Evolutionary conservation across 2,888 invertebrate genomes (phyloP), one percentile per base, ranked within the genome.

Genomic region (Acheta domesticus): DNA sequence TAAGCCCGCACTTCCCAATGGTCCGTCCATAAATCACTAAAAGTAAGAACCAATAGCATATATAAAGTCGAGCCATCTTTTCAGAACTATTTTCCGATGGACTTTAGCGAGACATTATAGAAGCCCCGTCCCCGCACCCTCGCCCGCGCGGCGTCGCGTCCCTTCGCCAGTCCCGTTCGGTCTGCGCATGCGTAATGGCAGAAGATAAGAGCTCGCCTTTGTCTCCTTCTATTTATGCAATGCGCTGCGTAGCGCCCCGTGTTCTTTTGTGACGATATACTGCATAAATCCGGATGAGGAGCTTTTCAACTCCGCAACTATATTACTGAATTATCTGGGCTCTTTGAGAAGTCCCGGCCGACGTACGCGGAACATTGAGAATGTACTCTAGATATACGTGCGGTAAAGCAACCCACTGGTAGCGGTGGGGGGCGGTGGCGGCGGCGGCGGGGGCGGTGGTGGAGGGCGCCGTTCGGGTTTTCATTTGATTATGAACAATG

Each of bases 401-500:
- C 73, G 62, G 75, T 77, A 74, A 74, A 76, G 74, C 79, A 77
- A 79, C 77, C 77, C 76, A 50, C 73, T 78, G 77, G 79, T 79
- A 74, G 78, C 81, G 79, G 77, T 77, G 79, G 62, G n/a, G n/a
- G 14, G 62, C 62, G 12, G 16, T 11, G 62, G 62, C 62, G 62
- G 49, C 76, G 49, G 50, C 1, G 79, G 49, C n/a, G n/a, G n/a
- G n/a, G n/a, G n/a, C n/a, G n/a, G n/a, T n/a, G n/a, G n/a, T n/a
- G n/a, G n/a, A n/a, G 20, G 36, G 62, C 19, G 62, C 16, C 62
- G 62, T 62, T 62, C 62, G 62, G 82, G 79, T 81, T 82, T 82
- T 82, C 82, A 82, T 82, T 82, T 82, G 82, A 82, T 82, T 82
- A 82, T 81, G 82, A 82, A 82, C 82, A 82, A 82, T 82, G 82